Base-by-base conservation (phyloP, 2,113 vertebrate genomes). In the Boleophthalmus pectinirostris region DNA sequence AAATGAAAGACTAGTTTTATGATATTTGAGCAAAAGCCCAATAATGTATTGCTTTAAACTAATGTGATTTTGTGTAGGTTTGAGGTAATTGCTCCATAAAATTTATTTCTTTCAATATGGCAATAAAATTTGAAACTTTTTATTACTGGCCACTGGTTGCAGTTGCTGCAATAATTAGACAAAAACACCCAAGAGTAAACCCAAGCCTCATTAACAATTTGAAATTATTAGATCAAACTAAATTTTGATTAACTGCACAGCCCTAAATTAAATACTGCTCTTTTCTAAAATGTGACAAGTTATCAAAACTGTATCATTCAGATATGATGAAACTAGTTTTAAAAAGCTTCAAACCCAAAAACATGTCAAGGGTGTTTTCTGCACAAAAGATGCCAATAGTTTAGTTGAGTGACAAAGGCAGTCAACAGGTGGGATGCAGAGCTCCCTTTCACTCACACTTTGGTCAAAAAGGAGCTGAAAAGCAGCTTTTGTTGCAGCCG, bases 401-500 rank as follows among this genome's bases (percentile, higher is more conserved):
- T 54, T 72, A n/a, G 43, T 54, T 10, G 35, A 70, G 23, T 67
- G 73, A 86, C 70, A 79, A 85, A 78, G 60, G 63, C 66, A 75
- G 47, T 16, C 24, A n/a, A 60, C 80, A 87, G 82, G 72, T 53
- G 45, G 68, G 75, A 70, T 18, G 58, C 60, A 54, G 63, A 53
- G 56, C 70, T 75, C 56, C 43, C 69, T 89, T 88, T 88, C 67
- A 85, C 43, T 66, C 38, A 21, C 63, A 43, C 38, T 56, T 56
- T 45, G 18, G 25, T 35, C 15, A 64, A n/a, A 64, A 64, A n/a
- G 73, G 80, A 74, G 72, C 68, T n/a, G 3, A 80, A 47, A 16
- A 2, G 1, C 54, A 35, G 64, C 70, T 58, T 78, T 82, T 58
- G 38, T 77, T 38, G 9, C n/a, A 43, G 11, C 12, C 68, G 66